Conservation (phyloP, 2,113 vertebrate species). For the Columbina picui region DNA sequence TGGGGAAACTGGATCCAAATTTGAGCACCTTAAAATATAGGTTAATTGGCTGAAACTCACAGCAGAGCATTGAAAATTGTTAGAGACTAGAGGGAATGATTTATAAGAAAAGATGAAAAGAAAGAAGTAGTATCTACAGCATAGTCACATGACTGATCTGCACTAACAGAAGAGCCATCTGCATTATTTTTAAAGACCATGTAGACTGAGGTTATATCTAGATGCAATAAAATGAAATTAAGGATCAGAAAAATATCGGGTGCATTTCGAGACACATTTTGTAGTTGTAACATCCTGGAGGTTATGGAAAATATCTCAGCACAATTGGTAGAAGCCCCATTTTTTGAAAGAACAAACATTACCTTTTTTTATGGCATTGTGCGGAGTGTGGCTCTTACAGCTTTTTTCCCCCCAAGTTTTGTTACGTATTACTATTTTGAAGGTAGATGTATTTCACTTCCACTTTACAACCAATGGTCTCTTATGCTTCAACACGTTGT, state of each 20-base stretch:
- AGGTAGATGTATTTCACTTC: neutral
- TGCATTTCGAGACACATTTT: neutral
- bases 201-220: neutral
- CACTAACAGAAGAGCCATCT: neutral
- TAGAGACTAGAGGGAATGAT: neutral
- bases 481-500: neutral
- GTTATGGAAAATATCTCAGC: neutral
- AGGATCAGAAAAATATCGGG: neutral
- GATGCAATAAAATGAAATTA: neutral
- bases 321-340: neutral
- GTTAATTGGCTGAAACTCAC: constrained; percentile 19
- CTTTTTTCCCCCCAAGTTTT: neutral
- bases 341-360: neutral
- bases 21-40: neutral
- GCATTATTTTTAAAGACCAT: neutral
- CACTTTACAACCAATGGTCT: neutral
- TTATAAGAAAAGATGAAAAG: neutral
- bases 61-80: neutral
- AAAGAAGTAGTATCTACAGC: neutral
- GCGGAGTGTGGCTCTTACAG: neutral
- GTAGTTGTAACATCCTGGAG: neutral
- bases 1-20: neutral
- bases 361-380: neutral
- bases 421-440: neutral
- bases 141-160: neutral